Base-by-base conservation (phyloP, 2,888 invertebrate genomes). In the Hemistola chrysoprasaria region DNA sequence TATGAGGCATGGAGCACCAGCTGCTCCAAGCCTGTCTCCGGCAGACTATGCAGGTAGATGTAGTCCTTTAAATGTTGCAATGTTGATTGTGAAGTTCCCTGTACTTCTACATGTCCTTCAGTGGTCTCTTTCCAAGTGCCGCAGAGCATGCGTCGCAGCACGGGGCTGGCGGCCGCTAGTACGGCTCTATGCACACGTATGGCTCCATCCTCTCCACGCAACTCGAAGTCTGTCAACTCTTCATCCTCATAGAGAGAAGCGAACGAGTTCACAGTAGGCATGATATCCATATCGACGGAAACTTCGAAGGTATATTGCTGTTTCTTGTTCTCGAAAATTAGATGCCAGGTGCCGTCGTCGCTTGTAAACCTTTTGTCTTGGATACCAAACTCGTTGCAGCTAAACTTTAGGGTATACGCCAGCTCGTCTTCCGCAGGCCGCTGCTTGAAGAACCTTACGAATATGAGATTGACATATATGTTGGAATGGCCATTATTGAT, bases 141-240 rank as follows among this genome's bases (percentile, higher is more conserved):
- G 8, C 54, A 61, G 4, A 78, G 58, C 72, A 77, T 74, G 3
- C 65, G 48, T 9, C 64, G 53, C 8, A 78, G 36, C 3, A 76
- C 74, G 0, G 75, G 71, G 29, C 78, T 78, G 6, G 68, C 54
- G 0, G 73, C 63, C 0, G 78, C 79, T 5, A 77, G 33, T 0
- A 71, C 70, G 0, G 68, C 65, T 22, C 62, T 59, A 38, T 79
- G 78, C 32, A 74, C 48, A 3, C 56, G 60, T 3, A 79, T 71
- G 0, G 68, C 62, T 0, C 79, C 79, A 28, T 70, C 74, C 6
- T 65, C 65, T 0, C 73, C 71, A 3, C 67, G 61, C 28, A 79
- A 40, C 29, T 71, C 66, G 29, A 79, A 78, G 41, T 79, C 79
- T 0, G 71, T 73, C 30, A 78, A 42, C 23, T 74, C 71, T 1